Percentiles rank a stretch among this genome's conserved stretches.
These are phyloP conservation scores for Cyprinella venusta DNA, from an alignment of 2,797 vertebrate genomes.

Conservation along the genomic window DNA sequence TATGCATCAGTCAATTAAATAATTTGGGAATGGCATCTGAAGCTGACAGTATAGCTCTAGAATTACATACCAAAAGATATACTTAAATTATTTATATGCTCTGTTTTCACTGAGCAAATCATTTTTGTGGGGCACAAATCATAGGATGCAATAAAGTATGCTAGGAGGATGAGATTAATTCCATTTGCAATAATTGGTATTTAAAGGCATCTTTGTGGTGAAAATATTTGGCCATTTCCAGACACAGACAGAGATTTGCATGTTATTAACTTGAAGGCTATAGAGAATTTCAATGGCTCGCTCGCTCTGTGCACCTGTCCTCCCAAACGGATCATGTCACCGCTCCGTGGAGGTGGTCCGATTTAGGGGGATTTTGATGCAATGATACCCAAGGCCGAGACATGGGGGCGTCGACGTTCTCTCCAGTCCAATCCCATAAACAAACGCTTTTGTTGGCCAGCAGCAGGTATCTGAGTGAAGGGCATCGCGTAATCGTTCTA, in stretches of 20 bases:
- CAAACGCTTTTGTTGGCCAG: conserved; percentile 40
- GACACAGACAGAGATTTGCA: conserved; percentile 33
- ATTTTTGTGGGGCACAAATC: background rate
- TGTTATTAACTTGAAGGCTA: conserved; percentile 30
- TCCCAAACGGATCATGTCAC: conserved; percentile 37
- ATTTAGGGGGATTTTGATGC: conserved; percentile 39
- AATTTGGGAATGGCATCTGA: background rate
- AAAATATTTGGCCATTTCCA: conserved; percentile 7
- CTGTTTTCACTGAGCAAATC: background rate
- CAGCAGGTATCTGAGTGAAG: conserved; percentile 27
- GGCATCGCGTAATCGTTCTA: conserved; percentile 28
- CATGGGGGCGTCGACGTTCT: conserved; percentile 37
- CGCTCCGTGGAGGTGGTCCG: conserved; percentile 18
- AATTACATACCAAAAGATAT: background rate
- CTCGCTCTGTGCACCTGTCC: conserved; percentile 38
- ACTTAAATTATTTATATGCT: background rate
- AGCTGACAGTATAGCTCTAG: background rate
- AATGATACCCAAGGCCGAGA: conserved; percentile 28
- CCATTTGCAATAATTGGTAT: background rate
- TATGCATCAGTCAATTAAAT: background rate
- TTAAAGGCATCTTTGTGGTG: background rate
- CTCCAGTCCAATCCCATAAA: background rate
- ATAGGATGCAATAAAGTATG: background rate
- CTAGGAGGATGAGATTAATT: background rate
- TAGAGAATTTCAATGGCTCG: conserved; percentile 15